Base-by-base conservation (phyloP, 2,888 invertebrate genomes). In the Perdita meconis region DNA sequence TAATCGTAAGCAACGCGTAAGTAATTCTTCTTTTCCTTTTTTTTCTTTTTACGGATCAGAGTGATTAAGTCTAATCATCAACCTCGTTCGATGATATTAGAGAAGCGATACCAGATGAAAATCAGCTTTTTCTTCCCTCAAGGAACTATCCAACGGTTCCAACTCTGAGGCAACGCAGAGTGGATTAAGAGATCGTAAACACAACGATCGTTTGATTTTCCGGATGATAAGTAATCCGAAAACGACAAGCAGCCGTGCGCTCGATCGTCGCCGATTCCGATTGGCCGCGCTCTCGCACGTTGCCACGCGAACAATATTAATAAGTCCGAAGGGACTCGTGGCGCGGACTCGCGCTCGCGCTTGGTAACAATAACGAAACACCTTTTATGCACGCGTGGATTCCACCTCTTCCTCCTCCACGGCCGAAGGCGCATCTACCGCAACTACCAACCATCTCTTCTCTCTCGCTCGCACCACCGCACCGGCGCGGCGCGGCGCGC, bases 351-450 rank as follows among this genome's bases (percentile, higher is more conserved):
- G 44, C 44, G 44, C 16, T 16, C 68, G 78, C 69, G 87, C 91
- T 80, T 91, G 89, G 90, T 91, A 91, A 91, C 90, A 90, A 91
- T 91, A 91, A 90, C 89, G 90, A 90, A 89, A 89, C 90, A 90
- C 90, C 90, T 90, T 89, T 90, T 88, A 88, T 88, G 88, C 87
- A 86, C 85, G 84, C 87, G 85, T 86, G 83, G 86, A 86, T 84
- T 86, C 86, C 83, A 85, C 84, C 79, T 84, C 82, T 77, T 86
- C 83, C 82, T 83, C 84, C 83, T 82, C 80, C 75, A 64, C 77
- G 73, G 57, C 65, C 68, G 69, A 57, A 42, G 77, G 57, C 80
- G 57, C 67, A 61, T 78, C 75, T 60, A 77, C 80, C 81, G 73
- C 81, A 81, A 81, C 83, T 69, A 76, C 83, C 78, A 73, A 53